phyloP scores from a whole-genome alignment of 1,140 invertebrate genomes.

The Atta texana region DNA sequence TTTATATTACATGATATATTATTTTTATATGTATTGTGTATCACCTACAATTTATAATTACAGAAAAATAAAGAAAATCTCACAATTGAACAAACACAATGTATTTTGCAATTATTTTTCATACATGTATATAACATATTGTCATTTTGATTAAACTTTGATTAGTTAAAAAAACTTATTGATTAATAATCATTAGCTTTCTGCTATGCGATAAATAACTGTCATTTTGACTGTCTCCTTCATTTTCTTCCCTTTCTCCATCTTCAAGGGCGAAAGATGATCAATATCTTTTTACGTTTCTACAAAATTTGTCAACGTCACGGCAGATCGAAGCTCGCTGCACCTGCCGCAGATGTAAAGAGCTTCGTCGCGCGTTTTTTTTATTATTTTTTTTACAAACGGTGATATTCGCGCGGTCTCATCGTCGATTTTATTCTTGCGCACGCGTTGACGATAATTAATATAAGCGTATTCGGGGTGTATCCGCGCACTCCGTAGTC shows the following conservation, averaged over 20 bases:
- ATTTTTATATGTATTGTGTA: neutral
- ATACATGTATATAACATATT: neutral
- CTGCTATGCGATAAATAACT: neutral
- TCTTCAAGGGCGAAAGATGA: constrained; percentile 23
- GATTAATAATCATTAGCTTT: neutral
- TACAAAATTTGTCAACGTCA: constrained; percentile 66
- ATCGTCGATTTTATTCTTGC: neutral
- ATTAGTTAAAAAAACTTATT: neutral
- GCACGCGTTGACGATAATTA: constrained; percentile 64
- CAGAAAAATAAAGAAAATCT: neutral
- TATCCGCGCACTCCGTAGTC: neutral
- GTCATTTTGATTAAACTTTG: neutral
- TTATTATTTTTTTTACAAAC: neutral
- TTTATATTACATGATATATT: neutral
- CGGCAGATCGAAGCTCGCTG: constrained; percentile 77
- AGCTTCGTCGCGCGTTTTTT: neutral
- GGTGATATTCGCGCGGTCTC: constrained; percentile 10
- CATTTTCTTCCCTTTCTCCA: neutral
- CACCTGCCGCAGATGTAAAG: constrained; percentile 76
- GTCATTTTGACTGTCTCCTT: neutral
- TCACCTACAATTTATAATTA: constrained; percentile 4
- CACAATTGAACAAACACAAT: neutral
- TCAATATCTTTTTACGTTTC: constrained; percentile 63
- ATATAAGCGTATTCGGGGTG: constrained; percentile 60
- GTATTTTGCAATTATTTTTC: neutral